A percentile compares a stretch with the other conserved stretches of the same genome.
Conservation (phyloP, 2,888 invertebrate species). For the Catocala sponsa region DNA sequence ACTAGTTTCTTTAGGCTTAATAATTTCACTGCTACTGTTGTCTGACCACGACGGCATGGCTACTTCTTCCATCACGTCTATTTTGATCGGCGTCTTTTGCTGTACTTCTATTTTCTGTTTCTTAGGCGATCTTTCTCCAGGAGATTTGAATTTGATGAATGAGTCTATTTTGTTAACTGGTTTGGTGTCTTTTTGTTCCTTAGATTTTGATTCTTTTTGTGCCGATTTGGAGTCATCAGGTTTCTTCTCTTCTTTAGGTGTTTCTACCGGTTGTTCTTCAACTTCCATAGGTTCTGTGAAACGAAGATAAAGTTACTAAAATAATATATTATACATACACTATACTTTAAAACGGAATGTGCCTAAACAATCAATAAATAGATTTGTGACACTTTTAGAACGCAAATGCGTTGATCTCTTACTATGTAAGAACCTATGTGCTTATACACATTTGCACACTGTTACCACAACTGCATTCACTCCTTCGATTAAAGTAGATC, state of each 20-base stretch:
- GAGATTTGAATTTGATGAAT: constrained; percentile 79
- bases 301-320: background rate
- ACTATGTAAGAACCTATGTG: no score
- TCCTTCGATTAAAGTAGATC: no score
- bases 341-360: no score
- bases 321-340: background rate
- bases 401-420: no score
- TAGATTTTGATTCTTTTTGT: constrained; percentile 41
- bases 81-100: constrained; percentile 77
- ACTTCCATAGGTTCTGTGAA: constrained; percentile 69
- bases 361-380: no score
- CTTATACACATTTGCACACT: no score
- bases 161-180: constrained; percentile 67
- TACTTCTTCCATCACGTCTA: constrained; percentile 77
- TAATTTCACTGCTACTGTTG: constrained; percentile 77
- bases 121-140: constrained; percentile 69
- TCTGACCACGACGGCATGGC: constrained; percentile 86
- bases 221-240: constrained; percentile 12
- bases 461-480: no score
- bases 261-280: constrained; percentile 51
- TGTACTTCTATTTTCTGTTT: constrained; percentile 60
- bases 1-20: constrained; percentile 59
- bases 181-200: constrained; percentile 49
- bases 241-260: constrained; percentile 27
- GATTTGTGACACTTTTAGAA: no score